phyloP scores from a whole-genome alignment of 1,140 invertebrate genomes.

The Saccostrea echinata region DNA sequence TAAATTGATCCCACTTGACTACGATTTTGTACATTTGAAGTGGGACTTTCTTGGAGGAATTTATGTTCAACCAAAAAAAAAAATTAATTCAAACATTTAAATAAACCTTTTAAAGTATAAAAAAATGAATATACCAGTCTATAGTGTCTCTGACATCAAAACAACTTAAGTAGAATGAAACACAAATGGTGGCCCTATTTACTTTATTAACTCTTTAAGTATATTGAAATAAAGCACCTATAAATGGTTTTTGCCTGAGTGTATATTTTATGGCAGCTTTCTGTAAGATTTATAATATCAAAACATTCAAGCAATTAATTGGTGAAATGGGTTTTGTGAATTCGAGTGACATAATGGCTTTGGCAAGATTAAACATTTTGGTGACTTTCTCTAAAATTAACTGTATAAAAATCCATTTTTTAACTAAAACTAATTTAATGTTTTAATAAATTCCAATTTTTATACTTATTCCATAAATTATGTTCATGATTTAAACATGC shows the following conservation, averaged over 20 bases:
- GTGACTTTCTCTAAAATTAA: neutral
- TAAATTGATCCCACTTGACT: no score
- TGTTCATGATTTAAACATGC: neutral
- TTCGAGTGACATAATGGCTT: neutral
- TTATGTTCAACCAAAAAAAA: no score
- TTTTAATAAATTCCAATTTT: neutral
- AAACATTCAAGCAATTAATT: neutral
- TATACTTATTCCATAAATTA: neutral
- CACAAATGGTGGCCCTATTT: slow-evolving; percentile 12
- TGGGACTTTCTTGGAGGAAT: no score
- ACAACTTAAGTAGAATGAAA: slow-evolving; percentile 11
- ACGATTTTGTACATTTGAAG: no score
- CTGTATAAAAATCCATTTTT: no score
- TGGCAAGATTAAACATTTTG: slow-evolving; percentile 16
- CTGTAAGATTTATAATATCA: neutral
- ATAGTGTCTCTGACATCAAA: neutral
- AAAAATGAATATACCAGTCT: neutral
- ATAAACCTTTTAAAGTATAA: no score
- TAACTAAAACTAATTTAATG: no score
- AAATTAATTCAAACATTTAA: no score
- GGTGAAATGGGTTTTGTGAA: neutral
- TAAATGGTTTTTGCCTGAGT: neutral
- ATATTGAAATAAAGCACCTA: slow-evolving; percentile 3
- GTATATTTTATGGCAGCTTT: slow-evolving; percentile 25
- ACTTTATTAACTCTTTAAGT: neutral